phyloP scores from a whole-genome alignment of 2,797 vertebrate genomes.

The Sparus aurata region DNA sequence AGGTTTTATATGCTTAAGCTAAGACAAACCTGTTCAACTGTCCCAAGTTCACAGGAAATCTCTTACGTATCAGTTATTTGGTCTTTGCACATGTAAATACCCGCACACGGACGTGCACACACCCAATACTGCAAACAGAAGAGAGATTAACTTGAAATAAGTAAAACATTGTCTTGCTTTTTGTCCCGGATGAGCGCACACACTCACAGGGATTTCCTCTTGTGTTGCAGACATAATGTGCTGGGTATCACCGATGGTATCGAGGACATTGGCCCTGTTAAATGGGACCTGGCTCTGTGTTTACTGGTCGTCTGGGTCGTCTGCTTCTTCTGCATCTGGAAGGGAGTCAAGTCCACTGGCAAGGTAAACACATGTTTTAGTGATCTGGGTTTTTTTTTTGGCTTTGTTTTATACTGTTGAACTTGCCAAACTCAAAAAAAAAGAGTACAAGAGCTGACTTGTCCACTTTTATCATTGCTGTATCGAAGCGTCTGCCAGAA shows the following conservation, averaged over 20 bases:
- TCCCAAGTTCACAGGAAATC: background rate
- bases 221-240: constrained; percentile 90
- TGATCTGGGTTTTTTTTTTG: background rate
- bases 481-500: background rate
- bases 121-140: background rate
- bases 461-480: background rate
- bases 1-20: background rate
- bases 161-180: background rate
- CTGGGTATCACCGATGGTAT: constrained; percentile 93
- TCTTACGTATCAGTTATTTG: background rate
- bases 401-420: background rate
- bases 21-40: background rate
- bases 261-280: constrained; percentile 90
- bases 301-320: constrained; percentile 96
- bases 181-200: background rate
- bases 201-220: background rate
- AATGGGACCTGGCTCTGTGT: constrained; percentile 98
- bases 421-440: background rate
- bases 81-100: background rate
- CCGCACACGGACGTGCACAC: background rate
- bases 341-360: constrained; percentile 97
- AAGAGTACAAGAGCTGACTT: background rate
- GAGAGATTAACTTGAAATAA: background rate
- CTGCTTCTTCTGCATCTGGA: constrained; percentile 99
- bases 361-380: constrained; percentile 86